Evolutionary conservation across 30 jellyfish, hydroid and myxozoan genomes (phyloP), one percentile per base, ranked within the genome.

Genomic region (Aurelia sp.): DNA sequence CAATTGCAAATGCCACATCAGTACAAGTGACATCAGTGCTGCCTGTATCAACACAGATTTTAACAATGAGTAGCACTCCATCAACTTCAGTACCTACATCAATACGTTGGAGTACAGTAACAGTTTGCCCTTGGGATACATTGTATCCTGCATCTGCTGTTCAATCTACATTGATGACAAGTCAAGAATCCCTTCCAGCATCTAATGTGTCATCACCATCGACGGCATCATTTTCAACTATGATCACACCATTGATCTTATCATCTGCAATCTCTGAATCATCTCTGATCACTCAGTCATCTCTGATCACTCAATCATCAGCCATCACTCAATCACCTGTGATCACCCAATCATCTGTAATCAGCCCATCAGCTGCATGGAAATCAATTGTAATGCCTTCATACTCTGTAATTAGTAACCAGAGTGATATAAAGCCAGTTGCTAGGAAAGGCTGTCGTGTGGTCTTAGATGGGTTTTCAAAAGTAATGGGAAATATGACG

Each of bases 401-500:
- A 6, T 71, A 6, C 37, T 74, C 84, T 65, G 78, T 82, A 47
- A 58, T 69, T 11, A 82, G 88, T 48, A 76, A 72, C 63, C 81
- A 64, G 61, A 59, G 84, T 70, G 68, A 57, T 44, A 73, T 83
- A 13, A 55, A 41, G 18, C 93, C 97, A 12, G 48, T 64, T 62
- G 88, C 96, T 13, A 82, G 31, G 20, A 59, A 53, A 13, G 87
- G 80, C 6, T 91, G 98, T 74, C 81, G 86, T 73, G 90, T 79
- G 15, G 77, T 86, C 8, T 57, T 82, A 27, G 72, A 82, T 18
- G 96, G 81, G 23, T 81, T 93, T 13, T 79, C 97, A 40, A 51
- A 63, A 4, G 98, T 90, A 63, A 82, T 93, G 93, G 85, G 84
- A 20, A 85, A 76, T 27, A 62, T 88, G 81, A 81, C 98, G 18